Evolutionary conservation across 2,888 invertebrate genomes (phyloP), one percentile per base, ranked within the genome.

Genomic region (Ceriagrion tenellum): DNA sequence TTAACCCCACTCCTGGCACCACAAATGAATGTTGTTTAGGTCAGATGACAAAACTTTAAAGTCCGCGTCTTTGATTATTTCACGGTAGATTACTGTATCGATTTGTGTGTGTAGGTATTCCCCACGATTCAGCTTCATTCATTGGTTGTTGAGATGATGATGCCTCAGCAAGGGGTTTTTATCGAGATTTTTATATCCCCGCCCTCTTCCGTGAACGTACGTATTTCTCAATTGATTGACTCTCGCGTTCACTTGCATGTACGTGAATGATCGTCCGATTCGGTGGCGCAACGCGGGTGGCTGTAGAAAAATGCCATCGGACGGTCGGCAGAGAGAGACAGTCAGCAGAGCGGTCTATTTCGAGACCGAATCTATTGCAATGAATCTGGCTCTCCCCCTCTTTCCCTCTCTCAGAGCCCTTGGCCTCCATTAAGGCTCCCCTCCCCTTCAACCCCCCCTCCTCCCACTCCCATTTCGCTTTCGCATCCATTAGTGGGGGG

Each of bases 381-480:
- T 95, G 35, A 59, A 81, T 59, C 35, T 90, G 63, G 74, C 95
- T 74, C 56, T 55, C 63, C 56, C 55, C 55, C 59, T 12, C 59
- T 59, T 2, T 59, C 59, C 20, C 59, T 59, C 20, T 59, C 59
- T 59, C 47, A 47, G 4, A 81, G 81, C 59, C 55, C 95, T 81
- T 90, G 81, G 26, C 74, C 93, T 95, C 95, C 90, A 35, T 91
- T 4, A 55, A 40, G 59, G 47, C 63, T 90, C 89, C 95, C 47
- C 95, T 56, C n/a, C 89, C 26, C 90, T 69, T 30, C 90, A 88
- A 18, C 63, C 88, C 93, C 89, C 47, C n/a, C 59, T 90, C 90
- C 23, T 95, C 56, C 89, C 91, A 95, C 91, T 95, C 95, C 69
- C 90, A 1, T 89, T 90, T 95, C 95, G 95, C 55, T 91, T 30